Conservation (phyloP, 2,113 vertebrate species). For the Peromyscus leucopus region DNA sequence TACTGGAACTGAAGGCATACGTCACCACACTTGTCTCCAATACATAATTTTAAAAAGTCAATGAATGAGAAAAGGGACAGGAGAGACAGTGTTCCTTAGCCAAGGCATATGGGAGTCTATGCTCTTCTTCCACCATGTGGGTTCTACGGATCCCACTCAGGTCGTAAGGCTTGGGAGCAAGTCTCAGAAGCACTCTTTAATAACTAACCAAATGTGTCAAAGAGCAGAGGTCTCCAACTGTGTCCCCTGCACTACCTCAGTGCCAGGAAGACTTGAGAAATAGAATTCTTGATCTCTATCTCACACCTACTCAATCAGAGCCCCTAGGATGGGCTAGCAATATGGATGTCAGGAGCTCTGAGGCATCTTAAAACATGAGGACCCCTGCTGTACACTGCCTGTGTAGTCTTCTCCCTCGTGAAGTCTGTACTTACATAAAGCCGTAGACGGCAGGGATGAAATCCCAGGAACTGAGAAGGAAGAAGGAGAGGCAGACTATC, state of each 20-base stretch:
- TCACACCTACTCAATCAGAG: conserved; percentile 27
- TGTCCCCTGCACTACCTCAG: background rate
- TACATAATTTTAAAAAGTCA: background rate
- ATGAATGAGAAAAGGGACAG: background rate
- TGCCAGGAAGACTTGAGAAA: conserved; percentile 7
- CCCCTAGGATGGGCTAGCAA: background rate
- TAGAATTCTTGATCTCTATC: background rate
- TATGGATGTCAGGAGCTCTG: conserved; percentile 21
- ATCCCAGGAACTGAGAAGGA: conserved; percentile 98
- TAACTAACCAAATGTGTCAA: background rate
- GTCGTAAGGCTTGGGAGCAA: background rate
- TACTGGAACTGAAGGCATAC: background rate
- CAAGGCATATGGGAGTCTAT: background rate
- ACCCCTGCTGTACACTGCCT: background rate
- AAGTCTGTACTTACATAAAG: conserved; percentile 94
- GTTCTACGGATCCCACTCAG: background rate
- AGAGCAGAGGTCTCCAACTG: background rate
- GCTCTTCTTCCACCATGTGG: background rate
- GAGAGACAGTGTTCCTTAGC: background rate
- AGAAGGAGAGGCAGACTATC: conserved; percentile 95
- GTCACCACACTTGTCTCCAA: background rate
- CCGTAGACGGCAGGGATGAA: conserved; percentile 97
- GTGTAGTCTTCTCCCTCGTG: background rate
- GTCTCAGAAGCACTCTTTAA: background rate
- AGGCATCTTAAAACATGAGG: background rate